Percentiles rank a stretch among this genome's conserved stretches.
phyloP scores from a whole-genome alignment of 2,113 vertebrate species.

The Monopterus albus region DNA sequence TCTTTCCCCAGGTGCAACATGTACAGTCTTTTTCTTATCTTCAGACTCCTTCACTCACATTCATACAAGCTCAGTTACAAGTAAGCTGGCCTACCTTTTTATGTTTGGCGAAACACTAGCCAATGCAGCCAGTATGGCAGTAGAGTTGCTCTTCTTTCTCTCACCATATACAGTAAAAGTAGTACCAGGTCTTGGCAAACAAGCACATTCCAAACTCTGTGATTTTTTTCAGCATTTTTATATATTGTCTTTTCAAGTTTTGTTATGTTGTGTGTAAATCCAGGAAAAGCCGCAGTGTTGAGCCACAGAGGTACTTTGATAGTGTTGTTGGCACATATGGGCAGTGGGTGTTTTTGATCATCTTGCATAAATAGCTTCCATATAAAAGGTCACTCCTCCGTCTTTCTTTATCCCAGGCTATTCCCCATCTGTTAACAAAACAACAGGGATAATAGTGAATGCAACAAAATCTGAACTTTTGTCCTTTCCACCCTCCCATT shows the following conservation, averaged over 20 bases:
- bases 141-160: conserved; percentile 35
- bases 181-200: conserved; percentile 74
- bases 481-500: not conserved
- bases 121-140: conserved; percentile 19
- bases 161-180: conserved; percentile 69
- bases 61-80: conserved; percentile 33
- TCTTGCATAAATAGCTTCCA: conserved; percentile 63
- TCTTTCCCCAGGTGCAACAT: conserved; percentile 20
- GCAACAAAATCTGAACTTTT: conserved; percentile 24
- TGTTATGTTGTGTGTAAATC: conserved; percentile 58
- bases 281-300: conserved; percentile 54
- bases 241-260: conserved; percentile 71
- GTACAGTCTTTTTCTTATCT: conserved; percentile 10
- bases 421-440: conserved; percentile 86
- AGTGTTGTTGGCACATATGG: conserved; percentile 65
- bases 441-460: conserved; percentile 67
- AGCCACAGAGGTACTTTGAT: conserved; percentile 63
- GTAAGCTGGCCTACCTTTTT: conserved; percentile 28
- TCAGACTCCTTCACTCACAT: conserved; percentile 28
- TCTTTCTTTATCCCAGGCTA: conserved; percentile 80
- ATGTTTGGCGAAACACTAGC: conserved; percentile 39
- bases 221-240: conserved; percentile 58
- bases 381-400: conserved; percentile 56
- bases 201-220: conserved; percentile 64
- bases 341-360: conserved; percentile 65